Evolutionary conservation across 1,140 invertebrate species (phyloP).

Genomic region (Paracyclopina nana): DNA sequence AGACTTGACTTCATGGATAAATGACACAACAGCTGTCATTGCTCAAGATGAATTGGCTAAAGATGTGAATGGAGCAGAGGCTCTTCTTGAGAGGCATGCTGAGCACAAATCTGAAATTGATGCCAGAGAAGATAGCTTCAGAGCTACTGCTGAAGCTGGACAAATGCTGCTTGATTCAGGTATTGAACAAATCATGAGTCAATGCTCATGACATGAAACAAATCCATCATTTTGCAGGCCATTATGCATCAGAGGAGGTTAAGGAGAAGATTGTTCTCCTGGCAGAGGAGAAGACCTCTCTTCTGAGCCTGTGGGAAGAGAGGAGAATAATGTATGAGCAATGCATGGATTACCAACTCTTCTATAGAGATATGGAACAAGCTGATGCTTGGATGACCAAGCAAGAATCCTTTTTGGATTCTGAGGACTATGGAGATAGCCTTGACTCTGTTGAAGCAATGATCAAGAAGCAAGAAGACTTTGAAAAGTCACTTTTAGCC

Average conservation of each 20-base stretch:
- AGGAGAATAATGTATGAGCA: constrained; percentile 88
- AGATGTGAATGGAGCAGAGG: constrained; percentile 96
- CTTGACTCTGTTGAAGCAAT: constrained; percentile 90
- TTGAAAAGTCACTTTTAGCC: constrained; percentile 90
- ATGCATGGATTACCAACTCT: constrained; percentile 96
- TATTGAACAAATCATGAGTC: no score
- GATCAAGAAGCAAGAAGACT: constrained; percentile 97
- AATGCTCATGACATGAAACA: no score
- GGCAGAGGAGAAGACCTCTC: constrained; percentile 55
- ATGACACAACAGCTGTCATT: constrained; percentile 91
- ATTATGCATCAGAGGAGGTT: constrained; percentile 77
- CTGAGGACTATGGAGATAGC: constrained; percentile 90
- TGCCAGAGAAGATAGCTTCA: constrained; percentile 85
- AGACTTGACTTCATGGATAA: constrained; percentile 92
- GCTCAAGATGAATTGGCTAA: constrained; percentile 93
- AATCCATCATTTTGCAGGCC: no score
- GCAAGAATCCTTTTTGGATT: constrained; percentile 90
- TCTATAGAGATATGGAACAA: constrained; percentile 87
- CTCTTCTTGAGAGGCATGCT: constrained; percentile 83
- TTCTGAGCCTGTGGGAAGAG: constrained; percentile 85
- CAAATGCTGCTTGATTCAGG: constrained; percentile 59
- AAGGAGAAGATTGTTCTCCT: constrained; percentile 57
- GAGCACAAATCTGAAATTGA: constrained; percentile 89
- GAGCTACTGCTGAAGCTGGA: constrained; percentile 63
- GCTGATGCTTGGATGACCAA: constrained; percentile 97